Percentiles rank a stretch among this genome's conserved stretches.
Conservation (phyloP, 2,113 vertebrate genomes). For the Heteronetta atricapilla region DNA sequence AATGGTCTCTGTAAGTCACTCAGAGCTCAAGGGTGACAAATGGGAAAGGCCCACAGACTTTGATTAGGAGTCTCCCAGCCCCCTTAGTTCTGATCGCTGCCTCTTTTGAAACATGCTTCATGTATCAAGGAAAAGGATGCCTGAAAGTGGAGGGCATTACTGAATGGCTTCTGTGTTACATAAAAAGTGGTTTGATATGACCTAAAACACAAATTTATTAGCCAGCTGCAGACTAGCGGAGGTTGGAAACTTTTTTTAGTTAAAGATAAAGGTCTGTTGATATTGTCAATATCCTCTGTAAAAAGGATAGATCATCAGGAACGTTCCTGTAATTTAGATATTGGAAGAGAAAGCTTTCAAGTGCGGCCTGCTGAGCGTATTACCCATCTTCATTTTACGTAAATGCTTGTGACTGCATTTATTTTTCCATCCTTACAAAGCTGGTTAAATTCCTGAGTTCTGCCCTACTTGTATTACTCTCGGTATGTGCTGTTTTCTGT, state of each 20-base stretch:
- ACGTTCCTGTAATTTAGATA: not conserved
- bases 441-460: fast-evolving
- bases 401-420: not conserved
- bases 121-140: not conserved
- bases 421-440: not conserved
- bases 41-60: not conserved
- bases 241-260: not conserved
- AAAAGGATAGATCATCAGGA: not conserved
- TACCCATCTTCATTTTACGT: not conserved
- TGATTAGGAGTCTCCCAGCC: not conserved
- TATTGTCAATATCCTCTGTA: not conserved
- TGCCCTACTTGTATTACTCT: not conserved
- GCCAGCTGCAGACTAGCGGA: not conserved
- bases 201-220: not conserved
- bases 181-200: not conserved
- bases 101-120: not conserved
- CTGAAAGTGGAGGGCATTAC: not conserved
- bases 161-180: not conserved
- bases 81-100: not conserved
- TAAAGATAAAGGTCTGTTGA: not conserved
- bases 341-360: not conserved
- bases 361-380: not conserved
- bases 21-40: not conserved
- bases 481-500: not conserved
- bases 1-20: not conserved